Base-by-base conservation (phyloP, 2,797 vertebrate species). In the Phrynocephalus guinanensis region DNA sequence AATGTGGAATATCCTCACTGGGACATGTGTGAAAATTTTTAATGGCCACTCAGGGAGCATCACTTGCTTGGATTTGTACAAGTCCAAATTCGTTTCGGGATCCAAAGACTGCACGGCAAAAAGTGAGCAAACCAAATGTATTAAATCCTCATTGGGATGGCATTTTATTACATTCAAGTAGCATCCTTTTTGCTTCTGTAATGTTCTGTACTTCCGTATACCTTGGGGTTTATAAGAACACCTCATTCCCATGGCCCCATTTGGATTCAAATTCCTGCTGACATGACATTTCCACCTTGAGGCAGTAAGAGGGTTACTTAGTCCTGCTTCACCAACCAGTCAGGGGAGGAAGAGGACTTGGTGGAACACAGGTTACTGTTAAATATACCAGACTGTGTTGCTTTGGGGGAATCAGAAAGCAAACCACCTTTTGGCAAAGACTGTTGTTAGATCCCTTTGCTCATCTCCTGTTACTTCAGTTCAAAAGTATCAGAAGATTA, bases 81-180 rank as follows among this genome's bases (percentile, higher is more conserved):
- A 89, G 10, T 92, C 97, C 33, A 96, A 9, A 82, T 92, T 99
- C 0, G 98, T 97, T 28, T 99, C 98, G 0, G 98, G 98, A 92
- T 96, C 97, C 83, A 98, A 92, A 92, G 98, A 99, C 70, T 95
- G 96, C 86, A 93, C 91, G 63, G 97, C 98, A 6, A 98, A 98
- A 98, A 97, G 99, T 98, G 75, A 97, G 92, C 82, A 85, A 85
- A 24, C 11, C 28, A 52, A 52, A 60, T 3, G 44, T 82, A 24
- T 7, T 48, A 7, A 16, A 38, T 48, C 22, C 63, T 48, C 79
- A 70, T n/a, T 52, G 44, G 33, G 28, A 71, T 13, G 3, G 24
- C 18, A 3, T 30, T 4, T 30, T 38, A 56, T 56, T 56, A 56
- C 9, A 56, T 56, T 71, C 38, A 44, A 44, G 38, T 44, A 44